Evolutionary conservation across 2,797 vertebrate genomes (phyloP).

Genomic region (Sebastolobus altivelis): DNA sequence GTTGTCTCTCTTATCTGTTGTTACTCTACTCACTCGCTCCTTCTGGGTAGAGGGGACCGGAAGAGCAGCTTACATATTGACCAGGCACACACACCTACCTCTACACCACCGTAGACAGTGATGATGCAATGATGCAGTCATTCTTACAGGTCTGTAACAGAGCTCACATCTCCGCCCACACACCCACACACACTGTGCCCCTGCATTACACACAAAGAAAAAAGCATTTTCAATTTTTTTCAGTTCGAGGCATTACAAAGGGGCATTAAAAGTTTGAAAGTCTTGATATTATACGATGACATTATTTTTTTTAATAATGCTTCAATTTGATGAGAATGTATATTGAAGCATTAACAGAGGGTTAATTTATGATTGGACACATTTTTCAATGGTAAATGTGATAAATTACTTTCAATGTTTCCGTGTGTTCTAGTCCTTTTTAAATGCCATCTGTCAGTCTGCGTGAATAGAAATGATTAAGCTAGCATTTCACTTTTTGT

Average conservation of each 20-base stretch:
- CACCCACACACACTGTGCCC: background rate
- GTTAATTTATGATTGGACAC: background rate
- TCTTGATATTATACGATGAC: background rate
- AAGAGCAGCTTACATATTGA: slow-evolving; percentile 75
- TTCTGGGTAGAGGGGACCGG: slow-evolving; percentile 30
- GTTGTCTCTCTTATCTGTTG: slow-evolving; percentile 53
- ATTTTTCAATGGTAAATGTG: background rate
- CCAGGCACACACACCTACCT: slow-evolving; percentile 6
- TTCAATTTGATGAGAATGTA: background rate
- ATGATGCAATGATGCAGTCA: slow-evolving; percentile 50
- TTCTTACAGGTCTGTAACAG: slow-evolving; percentile 11
- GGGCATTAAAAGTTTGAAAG: background rate
- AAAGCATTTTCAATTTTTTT: background rate
- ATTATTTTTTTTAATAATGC: background rate
- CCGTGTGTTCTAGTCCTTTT: background rate
- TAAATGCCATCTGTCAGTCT: background rate
- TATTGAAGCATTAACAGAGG: background rate
- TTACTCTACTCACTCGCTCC: slow-evolving; percentile 28
- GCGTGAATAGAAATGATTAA: slow-evolving; percentile 30
- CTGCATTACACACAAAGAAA: background rate
- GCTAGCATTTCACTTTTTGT: slow-evolving; percentile 29
- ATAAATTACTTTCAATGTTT: background rate
- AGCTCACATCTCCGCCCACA: slow-evolving; percentile 3
- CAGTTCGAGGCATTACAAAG: background rate
- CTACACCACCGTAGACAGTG: background rate